Evolutionary conservation across 2,113 vertebrate genomes (phyloP).

Genomic region (Silurus asotus): DNA sequence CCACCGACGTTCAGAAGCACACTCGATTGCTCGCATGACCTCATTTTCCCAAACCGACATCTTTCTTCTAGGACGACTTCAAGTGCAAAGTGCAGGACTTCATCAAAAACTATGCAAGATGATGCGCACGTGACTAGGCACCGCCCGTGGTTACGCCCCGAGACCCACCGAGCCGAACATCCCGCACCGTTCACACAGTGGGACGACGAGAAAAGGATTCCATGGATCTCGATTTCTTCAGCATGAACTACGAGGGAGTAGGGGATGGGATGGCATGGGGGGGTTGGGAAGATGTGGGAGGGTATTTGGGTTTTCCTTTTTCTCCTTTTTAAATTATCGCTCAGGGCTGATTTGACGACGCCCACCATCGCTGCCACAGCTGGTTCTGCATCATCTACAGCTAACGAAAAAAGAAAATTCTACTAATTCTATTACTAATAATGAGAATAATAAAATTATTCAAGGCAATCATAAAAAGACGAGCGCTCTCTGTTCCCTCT

Average conservation of each 20-base stretch:
- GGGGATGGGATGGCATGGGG: background rate
- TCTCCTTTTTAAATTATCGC: slow-evolving; percentile 4
- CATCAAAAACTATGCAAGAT: slow-evolving; percentile 58
- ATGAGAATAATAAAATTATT: slow-evolving; percentile 1
- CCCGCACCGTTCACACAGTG: slow-evolving; percentile 19
- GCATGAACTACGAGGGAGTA: background rate
- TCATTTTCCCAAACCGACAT: background rate
- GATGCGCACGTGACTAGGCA: slow-evolving; percentile 35
- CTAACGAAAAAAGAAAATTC: background rate
- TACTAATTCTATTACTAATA: background rate
- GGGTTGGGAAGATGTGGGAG: background rate
- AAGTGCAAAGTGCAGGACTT: slow-evolving; percentile 58
- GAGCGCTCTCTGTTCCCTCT: background rate
- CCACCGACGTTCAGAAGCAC: background rate
- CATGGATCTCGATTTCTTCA: background rate
- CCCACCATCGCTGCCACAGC: slow-evolving; percentile 21
- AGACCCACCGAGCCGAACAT: slow-evolving; percentile 32
- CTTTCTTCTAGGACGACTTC: slow-evolving; percentile 50
- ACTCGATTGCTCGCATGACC: background rate
- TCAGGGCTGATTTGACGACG: slow-evolving; percentile 32
- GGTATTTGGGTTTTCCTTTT: background rate
- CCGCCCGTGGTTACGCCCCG: slow-evolving; percentile 13
- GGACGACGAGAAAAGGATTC: background rate
- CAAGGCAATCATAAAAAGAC: slow-evolving; percentile 10
- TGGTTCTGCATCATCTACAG: slow-evolving; percentile 4